Conservation (phyloP, 2,113 vertebrate genomes). For the Brienomyrus longianalis region DNA sequence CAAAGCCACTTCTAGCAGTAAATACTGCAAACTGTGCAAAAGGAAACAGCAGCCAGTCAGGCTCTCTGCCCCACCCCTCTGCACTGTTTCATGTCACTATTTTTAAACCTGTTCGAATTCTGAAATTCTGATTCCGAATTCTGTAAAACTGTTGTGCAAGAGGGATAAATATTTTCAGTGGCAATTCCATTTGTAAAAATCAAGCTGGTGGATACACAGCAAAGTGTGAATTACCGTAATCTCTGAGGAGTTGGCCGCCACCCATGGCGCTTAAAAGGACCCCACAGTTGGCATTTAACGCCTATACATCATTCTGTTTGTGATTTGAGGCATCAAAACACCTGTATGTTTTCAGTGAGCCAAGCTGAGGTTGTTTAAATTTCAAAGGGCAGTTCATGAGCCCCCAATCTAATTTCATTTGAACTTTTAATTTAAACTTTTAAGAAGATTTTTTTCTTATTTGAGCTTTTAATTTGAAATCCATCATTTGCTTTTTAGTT, state of each 20-base stretch:
- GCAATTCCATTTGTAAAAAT: not conserved
- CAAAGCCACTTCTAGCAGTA: not conserved
- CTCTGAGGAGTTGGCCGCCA: not conserved
- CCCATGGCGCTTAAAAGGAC: not conserved
- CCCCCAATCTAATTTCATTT: not conserved
- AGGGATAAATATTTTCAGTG: not conserved
- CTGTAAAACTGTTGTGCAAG: not conserved
- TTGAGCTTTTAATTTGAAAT: not conserved
- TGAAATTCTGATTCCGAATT: too few relatives aligned
- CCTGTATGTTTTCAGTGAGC: not conserved
- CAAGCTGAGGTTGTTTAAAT: not conserved
- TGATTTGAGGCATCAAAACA: not conserved
- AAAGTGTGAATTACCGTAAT: not conserved
- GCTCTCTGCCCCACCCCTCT: not conserved
- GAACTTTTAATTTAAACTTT: not conserved
- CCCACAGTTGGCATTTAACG: not conserved
- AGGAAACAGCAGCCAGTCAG: not conserved
- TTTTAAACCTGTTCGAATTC: not conserved
- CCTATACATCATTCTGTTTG: not conserved
- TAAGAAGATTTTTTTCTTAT: not conserved
- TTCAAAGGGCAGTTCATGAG: not conserved
- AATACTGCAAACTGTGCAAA: not conserved
- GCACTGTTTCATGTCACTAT: not conserved
- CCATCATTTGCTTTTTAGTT: slow-evolving; percentile 35
- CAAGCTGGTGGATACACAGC: not conserved